phyloP scores from a whole-genome alignment of 2,113 vertebrate genomes.

The Otocyon megalotis region DNA sequence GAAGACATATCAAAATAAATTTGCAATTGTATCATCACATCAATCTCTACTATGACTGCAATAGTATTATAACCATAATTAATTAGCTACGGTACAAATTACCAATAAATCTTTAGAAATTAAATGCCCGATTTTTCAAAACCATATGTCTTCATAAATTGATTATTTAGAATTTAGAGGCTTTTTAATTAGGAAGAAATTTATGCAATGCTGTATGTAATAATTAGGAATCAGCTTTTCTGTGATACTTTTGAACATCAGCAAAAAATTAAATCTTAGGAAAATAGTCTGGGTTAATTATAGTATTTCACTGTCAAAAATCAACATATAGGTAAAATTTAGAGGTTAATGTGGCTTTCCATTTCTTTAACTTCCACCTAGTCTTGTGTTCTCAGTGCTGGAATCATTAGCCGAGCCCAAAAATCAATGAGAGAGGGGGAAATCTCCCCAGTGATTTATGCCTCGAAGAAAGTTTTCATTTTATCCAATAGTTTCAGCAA shows the following conservation, averaged over 20 bases:
- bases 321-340: conserved; percentile 85
- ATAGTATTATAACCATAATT: conserved; percentile 87
- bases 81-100: conserved; percentile 87
- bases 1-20: conserved; percentile 84
- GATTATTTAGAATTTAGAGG: conserved; percentile 91
- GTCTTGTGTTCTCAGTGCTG: conserved; percentile 81
- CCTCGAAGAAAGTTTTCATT: conserved; percentile 83
- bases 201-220: conserved; percentile 88
- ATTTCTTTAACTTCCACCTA: conserved; percentile 84
- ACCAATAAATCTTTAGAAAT: conserved; percentile 90
- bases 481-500: conserved; percentile 76
- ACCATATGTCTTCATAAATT: conserved; percentile 88
- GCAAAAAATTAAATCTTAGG: conserved; percentile 89
- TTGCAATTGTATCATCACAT: conserved; percentile 82
- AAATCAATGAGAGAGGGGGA: conserved; percentile 81
- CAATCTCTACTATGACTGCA: conserved; percentile 83
- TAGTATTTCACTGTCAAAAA: conserved; percentile 89
- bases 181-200: conserved; percentile 91
- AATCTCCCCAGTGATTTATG: conserved; percentile 78
- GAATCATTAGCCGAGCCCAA: conserved; percentile 86
- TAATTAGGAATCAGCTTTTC: conserved; percentile 90
- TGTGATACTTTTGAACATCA: conserved; percentile 88
- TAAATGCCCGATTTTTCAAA: conserved; percentile 90
- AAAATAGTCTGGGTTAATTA: conserved; percentile 88
- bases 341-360: conserved; percentile 87